These are phyloP conservation scores for Leucophenga maculata DNA, from an alignment of 2,888 invertebrate genomes.

Conservation along the genomic window DNA sequence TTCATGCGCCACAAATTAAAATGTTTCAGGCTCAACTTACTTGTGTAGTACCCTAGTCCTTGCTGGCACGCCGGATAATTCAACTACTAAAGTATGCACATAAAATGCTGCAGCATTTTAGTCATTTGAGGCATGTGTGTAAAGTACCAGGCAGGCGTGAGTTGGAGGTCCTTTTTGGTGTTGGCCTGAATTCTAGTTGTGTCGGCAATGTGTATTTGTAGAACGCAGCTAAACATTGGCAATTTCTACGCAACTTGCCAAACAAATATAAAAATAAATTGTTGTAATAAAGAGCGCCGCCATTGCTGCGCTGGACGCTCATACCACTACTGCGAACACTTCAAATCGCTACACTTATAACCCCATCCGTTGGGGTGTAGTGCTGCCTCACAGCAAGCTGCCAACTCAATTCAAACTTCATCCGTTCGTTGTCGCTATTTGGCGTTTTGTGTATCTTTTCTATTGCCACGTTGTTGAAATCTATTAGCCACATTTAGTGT, in stretches of 20 bases:
- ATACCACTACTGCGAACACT: neutral
- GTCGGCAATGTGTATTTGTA: neutral
- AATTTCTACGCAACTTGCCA: conserved; percentile 62
- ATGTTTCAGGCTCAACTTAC: neutral
- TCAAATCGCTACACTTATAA: conserved; percentile 7
- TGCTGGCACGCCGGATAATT: neutral
- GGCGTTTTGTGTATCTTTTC: conserved; percentile 53
- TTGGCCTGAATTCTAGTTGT: neutral
- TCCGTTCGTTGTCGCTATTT: neutral
- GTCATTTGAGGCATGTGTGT: neutral
- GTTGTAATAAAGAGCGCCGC: conserved; percentile 50
- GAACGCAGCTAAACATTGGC: conserved; percentile 32
- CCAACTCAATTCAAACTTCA: conserved; percentile 16
- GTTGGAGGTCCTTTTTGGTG: neutral
- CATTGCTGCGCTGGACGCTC: neutral
- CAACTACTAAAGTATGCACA: conserved; percentile 22
- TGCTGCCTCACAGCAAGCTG: conserved; percentile 12
- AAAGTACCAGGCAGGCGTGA: neutral
- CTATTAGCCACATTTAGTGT: conserved; percentile 65
- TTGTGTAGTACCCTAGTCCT: neutral
- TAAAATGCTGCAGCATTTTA: conserved; percentile 5
- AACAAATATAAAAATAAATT: conserved; percentile 65
- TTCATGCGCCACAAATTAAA: conserved; percentile 13
- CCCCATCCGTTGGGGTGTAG: neutral
- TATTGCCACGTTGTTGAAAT: conserved; percentile 66